These are phyloP conservation scores for Poecilia wingei DNA, from an alignment of 2,797 vertebrate species.

Conservation along the genomic window DNA sequence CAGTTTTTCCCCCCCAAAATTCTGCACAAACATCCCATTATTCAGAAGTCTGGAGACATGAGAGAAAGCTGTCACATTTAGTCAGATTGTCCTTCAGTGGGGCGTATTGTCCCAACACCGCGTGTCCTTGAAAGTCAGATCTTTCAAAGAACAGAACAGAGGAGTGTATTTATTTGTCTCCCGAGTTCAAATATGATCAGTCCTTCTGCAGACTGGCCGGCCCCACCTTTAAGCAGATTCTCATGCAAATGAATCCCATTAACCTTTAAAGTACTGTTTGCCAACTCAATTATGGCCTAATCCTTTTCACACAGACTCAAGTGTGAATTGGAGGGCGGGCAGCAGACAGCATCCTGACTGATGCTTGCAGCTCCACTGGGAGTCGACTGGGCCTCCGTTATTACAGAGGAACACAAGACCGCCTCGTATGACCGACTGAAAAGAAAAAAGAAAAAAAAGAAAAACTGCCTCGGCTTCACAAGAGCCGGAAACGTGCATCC, in stretches of 20 bases:
- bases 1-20: neutral
- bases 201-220: neutral
- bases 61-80: neutral
- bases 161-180: constrained; percentile 5
- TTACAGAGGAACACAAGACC: constrained; percentile 21
- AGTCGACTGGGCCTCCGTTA: constrained; percentile 33
- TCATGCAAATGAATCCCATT: constrained; percentile 64
- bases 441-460: too few species aligned
- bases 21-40: neutral
- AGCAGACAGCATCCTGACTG: constrained; percentile 38
- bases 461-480: constrained; percentile 14
- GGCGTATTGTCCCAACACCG: neutral
- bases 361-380: constrained; percentile 34
- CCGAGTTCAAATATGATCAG: constrained; percentile 13
- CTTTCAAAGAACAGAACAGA: neutral
- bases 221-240: constrained; percentile 20
- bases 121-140: neutral
- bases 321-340: constrained; percentile 34
- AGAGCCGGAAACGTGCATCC: constrained; percentile 3
- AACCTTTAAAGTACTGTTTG: constrained; percentile 63
- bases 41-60: neutral
- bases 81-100: neutral
- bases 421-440: constrained; percentile 5
- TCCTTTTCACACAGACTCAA: constrained; percentile 50
- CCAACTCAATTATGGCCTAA: constrained; percentile 71